Evolutionary conservation across 2,888 invertebrate genomes (phyloP).

Genomic region (Xylophagus ater): DNA sequence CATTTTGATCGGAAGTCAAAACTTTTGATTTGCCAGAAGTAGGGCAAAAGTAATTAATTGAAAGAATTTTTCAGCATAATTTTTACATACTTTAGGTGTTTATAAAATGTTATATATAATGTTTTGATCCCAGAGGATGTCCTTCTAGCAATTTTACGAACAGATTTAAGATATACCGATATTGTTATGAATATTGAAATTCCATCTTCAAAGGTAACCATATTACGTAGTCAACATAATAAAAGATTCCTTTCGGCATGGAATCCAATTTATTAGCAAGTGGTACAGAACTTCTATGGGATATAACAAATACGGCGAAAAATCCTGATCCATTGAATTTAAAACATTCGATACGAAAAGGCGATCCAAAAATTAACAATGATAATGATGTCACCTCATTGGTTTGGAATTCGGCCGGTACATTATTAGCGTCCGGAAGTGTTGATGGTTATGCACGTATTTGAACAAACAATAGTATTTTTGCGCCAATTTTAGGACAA

Average conservation of each 20-base stretch:
- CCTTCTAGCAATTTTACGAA: conserved; percentile 87
- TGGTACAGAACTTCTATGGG: conserved; percentile 98
- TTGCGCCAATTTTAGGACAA: conserved; percentile 91
- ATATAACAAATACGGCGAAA: conserved; percentile 88
- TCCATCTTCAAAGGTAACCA: conserved; percentile 88
- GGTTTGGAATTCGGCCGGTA: conserved; percentile 99
- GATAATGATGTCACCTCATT: conserved; percentile 98
- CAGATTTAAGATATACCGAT: conserved; percentile 94
- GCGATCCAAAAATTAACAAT: conserved; percentile 94
- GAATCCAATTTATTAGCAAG: conserved; percentile 98
- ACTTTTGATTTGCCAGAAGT: too few relatives aligned
- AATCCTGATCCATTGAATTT: conserved; percentile 82
- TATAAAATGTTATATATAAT: conserved; percentile 96
- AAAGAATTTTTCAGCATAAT: too few relatives aligned
- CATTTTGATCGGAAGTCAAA: too few relatives aligned
- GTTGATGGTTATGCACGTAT: conserved; percentile 98
- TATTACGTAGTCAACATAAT: conserved; percentile 90
- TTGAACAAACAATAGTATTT: conserved; percentile 90
- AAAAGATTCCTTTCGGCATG: conserved; percentile 99
- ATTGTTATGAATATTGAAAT: conserved; percentile 83
- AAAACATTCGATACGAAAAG: conserved; percentile 94
- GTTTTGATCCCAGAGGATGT: conserved; percentile 94
- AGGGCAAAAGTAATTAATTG: too few relatives aligned
- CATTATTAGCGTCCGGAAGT: conserved; percentile 90
- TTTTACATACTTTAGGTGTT: too few relatives aligned